phyloP scores from a whole-genome alignment of 1,140 invertebrate species.

The Psix sp. region DNA sequence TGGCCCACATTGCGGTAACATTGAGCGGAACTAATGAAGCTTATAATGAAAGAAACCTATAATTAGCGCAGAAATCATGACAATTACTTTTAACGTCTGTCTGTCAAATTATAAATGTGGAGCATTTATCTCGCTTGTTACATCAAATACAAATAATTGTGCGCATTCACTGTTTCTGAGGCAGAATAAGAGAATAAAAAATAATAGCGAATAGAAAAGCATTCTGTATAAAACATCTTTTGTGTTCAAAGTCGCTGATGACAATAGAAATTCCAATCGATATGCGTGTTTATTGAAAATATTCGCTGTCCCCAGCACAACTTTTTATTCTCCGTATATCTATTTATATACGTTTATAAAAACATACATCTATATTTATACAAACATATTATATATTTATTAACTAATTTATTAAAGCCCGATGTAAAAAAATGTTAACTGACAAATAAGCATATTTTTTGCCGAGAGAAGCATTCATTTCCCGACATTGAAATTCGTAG shows the following conservation, averaged over 20 bases:
- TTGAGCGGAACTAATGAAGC: too few species aligned
- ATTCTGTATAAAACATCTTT: slow-evolving; percentile 10
- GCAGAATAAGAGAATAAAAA: too few species aligned
- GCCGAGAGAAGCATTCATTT: slow-evolving; percentile 35
- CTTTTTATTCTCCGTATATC: slow-evolving; percentile 27
- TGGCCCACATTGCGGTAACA: too few species aligned
- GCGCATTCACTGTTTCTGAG: too few species aligned
- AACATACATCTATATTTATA: slow-evolving; percentile 32
- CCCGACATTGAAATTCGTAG: slow-evolving; percentile 61
- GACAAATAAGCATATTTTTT: slow-evolving; percentile 28
- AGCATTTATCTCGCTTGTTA: background rate
- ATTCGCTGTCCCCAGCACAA: too few species aligned
- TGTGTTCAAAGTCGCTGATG: slow-evolving; percentile 1
- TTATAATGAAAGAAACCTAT: too few species aligned
- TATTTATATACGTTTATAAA: slow-evolving; percentile 31
- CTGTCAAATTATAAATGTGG: background rate
- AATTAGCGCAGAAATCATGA: too few species aligned
- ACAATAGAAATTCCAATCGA: background rate
- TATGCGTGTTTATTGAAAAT: too few species aligned
- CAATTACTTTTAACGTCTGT: background rate
- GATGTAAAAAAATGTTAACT: slow-evolving; percentile 43
- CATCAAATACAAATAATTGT: too few species aligned
- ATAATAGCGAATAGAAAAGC: background rate
- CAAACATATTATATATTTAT: slow-evolving; percentile 69
- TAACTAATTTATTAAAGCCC: slow-evolving; percentile 51